A percentile compares a stretch with the other conserved stretches of the same genome.
Conservation (phyloP, 2,113 vertebrate species). For the Poeciliopsis occidentalis region DNA sequence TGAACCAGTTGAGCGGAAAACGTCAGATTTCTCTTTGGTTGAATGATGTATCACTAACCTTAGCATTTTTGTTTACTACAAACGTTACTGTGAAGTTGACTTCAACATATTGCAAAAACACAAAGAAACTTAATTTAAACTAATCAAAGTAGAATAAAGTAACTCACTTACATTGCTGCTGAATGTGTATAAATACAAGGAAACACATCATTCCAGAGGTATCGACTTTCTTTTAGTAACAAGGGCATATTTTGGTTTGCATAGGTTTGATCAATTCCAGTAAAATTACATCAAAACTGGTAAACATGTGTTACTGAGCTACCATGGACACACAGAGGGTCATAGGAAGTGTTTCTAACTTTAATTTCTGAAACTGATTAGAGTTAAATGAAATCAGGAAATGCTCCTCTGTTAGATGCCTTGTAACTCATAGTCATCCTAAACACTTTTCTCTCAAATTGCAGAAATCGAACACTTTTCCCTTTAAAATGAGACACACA, state of each 20-base stretch:
- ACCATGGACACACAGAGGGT: not conserved
- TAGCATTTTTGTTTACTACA: too few relatives aligned
- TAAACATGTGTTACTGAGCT: constrained; percentile 7
- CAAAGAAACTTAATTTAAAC: not conserved
- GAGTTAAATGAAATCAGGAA: constrained; percentile 71
- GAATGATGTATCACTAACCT: too few relatives aligned
- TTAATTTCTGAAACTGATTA: constrained; percentile 22
- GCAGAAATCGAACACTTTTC: constrained; percentile 65
- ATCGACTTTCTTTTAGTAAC: not conserved
- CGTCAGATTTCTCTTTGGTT: too few relatives aligned
- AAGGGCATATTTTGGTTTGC: constrained; percentile 1
- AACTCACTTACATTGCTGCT: not conserved
- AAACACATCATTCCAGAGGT: not conserved
- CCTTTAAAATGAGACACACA: constrained; percentile 63
- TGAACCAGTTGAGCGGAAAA: too few relatives aligned
- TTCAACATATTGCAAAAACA: not conserved
- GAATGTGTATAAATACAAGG: not conserved
- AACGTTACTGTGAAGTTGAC: not conserved
- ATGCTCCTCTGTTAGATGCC: constrained; percentile 67
- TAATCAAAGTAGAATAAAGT: not conserved
- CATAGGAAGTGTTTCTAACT: not conserved
- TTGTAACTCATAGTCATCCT: constrained; percentile 71
- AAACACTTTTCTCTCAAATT: constrained; percentile 78
- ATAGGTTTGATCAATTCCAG: constrained; percentile 15
- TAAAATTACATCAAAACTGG: constrained; percentile 23